Evolutionary conservation across 2,797 vertebrate species (phyloP).

Genomic region (Poeciliopsis presidionis): DNA sequence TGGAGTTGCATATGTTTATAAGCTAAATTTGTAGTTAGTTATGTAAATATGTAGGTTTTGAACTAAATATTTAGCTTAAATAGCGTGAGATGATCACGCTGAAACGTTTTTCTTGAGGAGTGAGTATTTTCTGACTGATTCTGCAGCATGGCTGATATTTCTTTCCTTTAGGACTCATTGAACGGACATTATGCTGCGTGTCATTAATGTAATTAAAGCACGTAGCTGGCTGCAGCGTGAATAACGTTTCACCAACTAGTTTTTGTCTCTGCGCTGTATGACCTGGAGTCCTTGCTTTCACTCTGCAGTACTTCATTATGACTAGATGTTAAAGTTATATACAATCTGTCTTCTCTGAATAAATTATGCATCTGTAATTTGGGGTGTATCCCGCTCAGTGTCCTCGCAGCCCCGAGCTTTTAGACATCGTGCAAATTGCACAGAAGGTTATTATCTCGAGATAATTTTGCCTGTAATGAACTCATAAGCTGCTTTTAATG

Average conservation of each 20-base stretch:
- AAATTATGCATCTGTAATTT: constrained; percentile 46
- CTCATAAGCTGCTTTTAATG: constrained; percentile 60
- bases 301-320: constrained; percentile 30
- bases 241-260: constrained; percentile 18
- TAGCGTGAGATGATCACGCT: not conserved
- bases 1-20: too few species aligned
- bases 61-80: not conserved
- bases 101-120: not conserved
- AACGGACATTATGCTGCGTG: constrained; percentile 5
- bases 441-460: constrained; percentile 54
- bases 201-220: constrained; percentile 18
- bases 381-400: constrained; percentile 35
- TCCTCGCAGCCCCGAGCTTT: constrained; percentile 46
- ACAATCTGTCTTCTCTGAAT: constrained; percentile 28
- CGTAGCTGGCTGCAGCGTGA: constrained; percentile 1
- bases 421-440: constrained; percentile 49
- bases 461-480: constrained; percentile 65
- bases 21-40: not conserved
- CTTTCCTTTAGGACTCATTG: constrained; percentile 15
- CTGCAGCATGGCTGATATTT: not conserved
- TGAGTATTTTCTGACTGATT: not conserved
- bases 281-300: constrained; percentile 33
- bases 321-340: constrained; percentile 41
- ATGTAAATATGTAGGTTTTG: not conserved
- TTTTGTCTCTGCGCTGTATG: constrained; percentile 11